Evolutionary conservation across 1,140 invertebrate genomes (phyloP).

Genomic region (Drosophila novamexicana): DNA sequence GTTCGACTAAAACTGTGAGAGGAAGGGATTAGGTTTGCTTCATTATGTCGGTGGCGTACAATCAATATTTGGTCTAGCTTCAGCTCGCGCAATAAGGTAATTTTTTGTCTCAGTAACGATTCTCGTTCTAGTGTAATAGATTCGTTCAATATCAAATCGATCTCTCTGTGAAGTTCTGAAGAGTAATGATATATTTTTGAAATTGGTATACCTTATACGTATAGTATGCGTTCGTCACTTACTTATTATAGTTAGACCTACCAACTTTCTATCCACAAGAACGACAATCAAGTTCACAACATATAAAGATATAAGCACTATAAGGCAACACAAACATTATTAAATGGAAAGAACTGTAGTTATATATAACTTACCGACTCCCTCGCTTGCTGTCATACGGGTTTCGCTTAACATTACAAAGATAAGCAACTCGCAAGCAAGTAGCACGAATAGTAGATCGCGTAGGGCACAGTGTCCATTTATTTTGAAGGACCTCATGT

Average conservation of each 20-base stretch:
- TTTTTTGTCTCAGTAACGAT: background rate
- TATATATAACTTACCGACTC: background rate
- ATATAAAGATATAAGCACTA: too few species aligned
- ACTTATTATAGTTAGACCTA: background rate
- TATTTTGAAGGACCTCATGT: background rate
- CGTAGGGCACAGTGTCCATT: background rate
- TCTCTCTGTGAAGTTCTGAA: background rate
- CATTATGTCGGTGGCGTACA: background rate
- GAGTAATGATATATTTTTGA: background rate
- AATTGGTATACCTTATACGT: background rate
- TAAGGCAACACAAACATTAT: background rate
- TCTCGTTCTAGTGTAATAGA: background rate
- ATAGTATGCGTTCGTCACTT: background rate
- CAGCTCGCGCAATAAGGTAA: background rate
- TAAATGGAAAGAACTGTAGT: background rate
- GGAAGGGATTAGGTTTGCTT: too few species aligned
- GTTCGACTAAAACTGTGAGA: too few species aligned
- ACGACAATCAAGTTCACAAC: too few species aligned
- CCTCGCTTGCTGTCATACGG: background rate
- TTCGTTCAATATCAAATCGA: background rate
- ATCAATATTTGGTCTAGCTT: constrained; percentile 4
- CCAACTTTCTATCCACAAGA: background rate
- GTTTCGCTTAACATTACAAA: background rate
- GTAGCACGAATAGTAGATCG: background rate
- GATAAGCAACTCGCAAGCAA: background rate